Conservation (phyloP, 2,888 invertebrate species). For the Nowickia ferox region DNA sequence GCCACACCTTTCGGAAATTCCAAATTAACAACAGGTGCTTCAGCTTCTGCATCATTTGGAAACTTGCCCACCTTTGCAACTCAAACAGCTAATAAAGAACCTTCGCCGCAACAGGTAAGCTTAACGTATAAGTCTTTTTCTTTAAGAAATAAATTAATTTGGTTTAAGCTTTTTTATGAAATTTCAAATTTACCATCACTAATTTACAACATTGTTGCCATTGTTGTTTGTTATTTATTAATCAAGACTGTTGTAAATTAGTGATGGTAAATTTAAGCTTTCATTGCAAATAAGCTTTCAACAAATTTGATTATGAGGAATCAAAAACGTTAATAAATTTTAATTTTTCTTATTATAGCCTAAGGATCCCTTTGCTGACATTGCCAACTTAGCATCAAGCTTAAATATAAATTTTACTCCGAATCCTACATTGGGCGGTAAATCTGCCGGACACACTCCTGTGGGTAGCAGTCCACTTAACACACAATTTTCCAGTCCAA, state of each 20-base stretch:
- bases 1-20: constrained; percentile 71
- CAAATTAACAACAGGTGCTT: constrained; percentile 45
- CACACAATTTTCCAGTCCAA: constrained; percentile 82
- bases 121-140: constrained; percentile 70
- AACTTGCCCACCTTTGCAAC: constrained; percentile 75
- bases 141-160: too few species aligned
- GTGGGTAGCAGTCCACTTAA: constrained; percentile 81
- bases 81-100: constrained; percentile 79
- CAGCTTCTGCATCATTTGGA: constrained; percentile 73
- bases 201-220: too few species aligned
- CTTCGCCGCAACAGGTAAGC: constrained; percentile 84
- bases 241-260: too few species aligned
- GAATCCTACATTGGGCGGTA: constrained; percentile 78
- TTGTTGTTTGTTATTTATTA: too few species aligned
- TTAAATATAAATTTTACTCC: constrained; percentile 82
- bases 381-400: constrained; percentile 84
- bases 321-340: not conserved
- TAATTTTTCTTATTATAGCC: constrained; percentile 71
- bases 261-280: too few species aligned
- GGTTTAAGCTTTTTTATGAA: too few species aligned
- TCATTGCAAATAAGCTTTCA: too few species aligned
- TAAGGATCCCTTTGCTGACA: constrained; percentile 90
- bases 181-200: too few species aligned
- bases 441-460: constrained; percentile 80
- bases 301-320: too few species aligned